phyloP scores from a whole-genome alignment of 2,888 invertebrate genomes.

The Pteria penguin region DNA sequence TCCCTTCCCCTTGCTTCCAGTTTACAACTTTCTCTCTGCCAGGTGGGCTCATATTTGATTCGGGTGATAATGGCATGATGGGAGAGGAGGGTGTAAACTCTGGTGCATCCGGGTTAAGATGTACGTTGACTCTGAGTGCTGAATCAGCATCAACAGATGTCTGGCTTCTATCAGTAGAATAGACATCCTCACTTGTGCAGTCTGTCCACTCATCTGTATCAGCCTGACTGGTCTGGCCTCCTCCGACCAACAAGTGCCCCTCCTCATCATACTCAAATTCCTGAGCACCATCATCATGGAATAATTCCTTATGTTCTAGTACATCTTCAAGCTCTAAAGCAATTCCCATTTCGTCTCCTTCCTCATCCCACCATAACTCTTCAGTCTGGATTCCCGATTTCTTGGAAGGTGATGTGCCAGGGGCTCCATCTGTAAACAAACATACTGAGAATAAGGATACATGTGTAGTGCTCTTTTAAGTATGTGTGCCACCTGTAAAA shows the following conservation, averaged over 20 bases:
- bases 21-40: background rate
- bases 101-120: constrained; percentile 71
- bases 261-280: constrained; percentile 50
- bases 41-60: background rate
- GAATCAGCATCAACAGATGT: constrained; percentile 51
- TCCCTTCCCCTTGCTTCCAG: background rate
- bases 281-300: constrained; percentile 31
- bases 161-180: constrained; percentile 40
- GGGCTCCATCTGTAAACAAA: constrained; percentile 9
- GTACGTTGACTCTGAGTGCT: constrained; percentile 52
- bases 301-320: constrained; percentile 41
- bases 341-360: constrained; percentile 56
- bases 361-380: constrained; percentile 63
- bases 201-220: constrained; percentile 71
- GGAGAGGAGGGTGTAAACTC: constrained; percentile 66
- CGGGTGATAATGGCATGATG: constrained; percentile 52
- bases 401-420: constrained; percentile 40
- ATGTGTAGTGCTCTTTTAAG: no score
- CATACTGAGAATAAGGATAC: no score
- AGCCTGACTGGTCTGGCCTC: constrained; percentile 57
- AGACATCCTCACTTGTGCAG: constrained; percentile 50
- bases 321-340: constrained; percentile 41
- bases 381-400: constrained; percentile 42
- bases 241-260: constrained; percentile 33
- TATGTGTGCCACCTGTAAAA: no score